A percentile compares a stretch with the other conserved stretches of the same genome.
phyloP scores from a whole-genome alignment of 2,113 vertebrate species.

The Ochotona princeps region DNA sequence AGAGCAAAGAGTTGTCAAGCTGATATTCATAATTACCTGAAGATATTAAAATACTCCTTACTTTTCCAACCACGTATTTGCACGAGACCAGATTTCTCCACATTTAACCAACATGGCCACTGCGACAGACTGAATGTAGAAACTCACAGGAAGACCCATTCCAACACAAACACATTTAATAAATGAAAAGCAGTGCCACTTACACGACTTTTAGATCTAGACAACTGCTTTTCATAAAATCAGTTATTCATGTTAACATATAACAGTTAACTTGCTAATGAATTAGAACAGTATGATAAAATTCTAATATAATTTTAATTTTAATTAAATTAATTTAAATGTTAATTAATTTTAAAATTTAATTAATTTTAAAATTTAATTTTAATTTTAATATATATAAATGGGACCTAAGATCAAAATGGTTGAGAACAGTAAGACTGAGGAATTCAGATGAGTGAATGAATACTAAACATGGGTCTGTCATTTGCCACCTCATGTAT shows the following conservation, averaged over 20 bases:
- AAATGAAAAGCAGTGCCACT: not conserved
- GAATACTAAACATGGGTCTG: not conserved
- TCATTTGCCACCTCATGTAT: not conserved
- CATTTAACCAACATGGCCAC: not conserved
- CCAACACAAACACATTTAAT: not conserved
- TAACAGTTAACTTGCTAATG: not conserved
- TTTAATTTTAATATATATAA: constrained; percentile 15
- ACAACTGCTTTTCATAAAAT: constrained; percentile 38
- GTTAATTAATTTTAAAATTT: too few species aligned
- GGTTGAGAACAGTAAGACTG: not conserved
- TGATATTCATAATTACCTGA: not conserved
- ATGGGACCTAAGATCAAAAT: not conserved
- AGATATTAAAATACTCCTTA: not conserved
- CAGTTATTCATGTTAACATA: constrained; percentile 12
- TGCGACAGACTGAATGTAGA: not conserved
- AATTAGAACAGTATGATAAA: not conserved
- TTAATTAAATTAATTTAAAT: too few species aligned
- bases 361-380: too few species aligned
- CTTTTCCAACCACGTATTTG: not conserved
- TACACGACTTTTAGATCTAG: not conserved
- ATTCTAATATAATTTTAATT: too few species aligned
- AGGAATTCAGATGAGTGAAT: not conserved
- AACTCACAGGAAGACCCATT: not conserved
- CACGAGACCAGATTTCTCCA: not conserved
- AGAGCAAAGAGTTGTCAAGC: constrained; percentile 23